These are phyloP conservation scores for Drosophila sulfurigaster DNA, from an alignment of 1,140 invertebrate species.

Conservation along the genomic window DNA sequence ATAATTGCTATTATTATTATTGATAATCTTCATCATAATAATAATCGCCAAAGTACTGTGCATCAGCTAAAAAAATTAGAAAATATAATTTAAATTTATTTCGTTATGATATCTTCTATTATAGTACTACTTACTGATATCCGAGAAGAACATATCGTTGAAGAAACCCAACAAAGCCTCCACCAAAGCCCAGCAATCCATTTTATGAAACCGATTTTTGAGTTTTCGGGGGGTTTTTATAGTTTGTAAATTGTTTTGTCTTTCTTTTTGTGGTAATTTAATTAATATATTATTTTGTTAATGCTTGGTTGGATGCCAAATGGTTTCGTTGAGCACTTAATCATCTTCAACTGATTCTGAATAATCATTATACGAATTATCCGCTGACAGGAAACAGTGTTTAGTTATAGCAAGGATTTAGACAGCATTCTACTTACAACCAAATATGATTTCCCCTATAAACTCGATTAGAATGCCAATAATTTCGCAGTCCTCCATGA, in stretches of 20 bases:
- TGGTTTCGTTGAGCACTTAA: neutral
- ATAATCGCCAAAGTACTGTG: constrained; percentile 58
- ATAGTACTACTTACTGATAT: constrained; percentile 43
- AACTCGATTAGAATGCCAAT: constrained; percentile 65
- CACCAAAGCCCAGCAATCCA: constrained; percentile 56
- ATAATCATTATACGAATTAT: constrained; percentile 30
- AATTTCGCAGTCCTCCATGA: constrained; percentile 73
- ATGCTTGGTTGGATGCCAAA: neutral
- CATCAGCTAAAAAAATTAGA: constrained; percentile 41
- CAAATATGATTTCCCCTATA: constrained; percentile 61
- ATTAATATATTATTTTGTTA: constrained; percentile 11
- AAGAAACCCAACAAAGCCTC: constrained; percentile 60
- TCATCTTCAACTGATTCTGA: constrained; percentile 22
- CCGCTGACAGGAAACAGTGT: constrained; percentile 20
- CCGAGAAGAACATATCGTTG: constrained; percentile 61
- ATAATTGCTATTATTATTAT: constrained; percentile 33
- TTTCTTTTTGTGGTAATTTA: neutral
- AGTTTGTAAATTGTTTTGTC: too few species aligned
- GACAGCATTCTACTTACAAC: constrained; percentile 55
- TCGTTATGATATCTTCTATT: neutral
- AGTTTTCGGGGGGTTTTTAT: constrained; percentile 8
- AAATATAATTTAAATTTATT: neutral
- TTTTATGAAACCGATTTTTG: neutral
- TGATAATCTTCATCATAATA: constrained; percentile 31
- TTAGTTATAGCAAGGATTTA: neutral